These are phyloP conservation scores for Neoascia interrupta DNA, from an alignment of 2,888 invertebrate species.

Conservation along the genomic window DNA sequence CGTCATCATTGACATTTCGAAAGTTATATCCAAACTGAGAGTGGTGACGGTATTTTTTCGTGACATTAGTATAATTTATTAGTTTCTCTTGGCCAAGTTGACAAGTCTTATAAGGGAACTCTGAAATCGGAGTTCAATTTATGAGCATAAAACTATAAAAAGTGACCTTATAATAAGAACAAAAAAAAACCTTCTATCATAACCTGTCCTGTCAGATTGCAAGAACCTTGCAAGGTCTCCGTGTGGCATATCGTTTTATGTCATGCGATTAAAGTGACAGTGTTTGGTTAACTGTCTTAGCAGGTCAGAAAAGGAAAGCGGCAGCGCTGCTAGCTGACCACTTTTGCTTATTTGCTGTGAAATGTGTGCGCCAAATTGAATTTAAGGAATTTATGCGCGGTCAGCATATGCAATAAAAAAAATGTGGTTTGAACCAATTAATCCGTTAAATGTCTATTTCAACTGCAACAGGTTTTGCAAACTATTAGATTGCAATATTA, in stretches of 20 bases:
- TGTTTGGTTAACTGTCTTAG: slow-evolving; percentile 32
- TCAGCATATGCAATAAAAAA: slow-evolving; percentile 42
- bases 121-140: not conserved
- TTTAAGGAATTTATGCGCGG: slow-evolving; percentile 46
- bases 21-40: slow-evolving; percentile 29
- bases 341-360: slow-evolving; percentile 45
- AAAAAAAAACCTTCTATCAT: not conserved
- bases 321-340: slow-evolving; percentile 39
- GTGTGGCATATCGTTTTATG: slow-evolving; percentile 20
- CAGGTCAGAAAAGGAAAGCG: slow-evolving; percentile 62
- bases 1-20: slow-evolving; percentile 62
- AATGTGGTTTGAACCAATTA: slow-evolving; percentile 63
- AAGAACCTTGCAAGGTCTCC: slow-evolving; percentile 19
- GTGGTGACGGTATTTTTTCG: not conserved
- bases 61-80: slow-evolving; percentile 42
- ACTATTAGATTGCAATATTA: too few species aligned
- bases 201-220: too few species aligned
- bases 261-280: slow-evolving; percentile 18
- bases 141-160: not conserved
- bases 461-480: slow-evolving; percentile 38
- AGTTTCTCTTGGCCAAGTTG: slow-evolving; percentile 39
- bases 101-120: too few species aligned
- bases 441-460: slow-evolving; percentile 28
- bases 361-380: slow-evolving; percentile 31
- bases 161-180: not conserved